Percentiles rank a stretch among this genome's conserved stretches.
Conservation (phyloP, 2,113 vertebrate species). For the Suncus etruscus region DNA sequence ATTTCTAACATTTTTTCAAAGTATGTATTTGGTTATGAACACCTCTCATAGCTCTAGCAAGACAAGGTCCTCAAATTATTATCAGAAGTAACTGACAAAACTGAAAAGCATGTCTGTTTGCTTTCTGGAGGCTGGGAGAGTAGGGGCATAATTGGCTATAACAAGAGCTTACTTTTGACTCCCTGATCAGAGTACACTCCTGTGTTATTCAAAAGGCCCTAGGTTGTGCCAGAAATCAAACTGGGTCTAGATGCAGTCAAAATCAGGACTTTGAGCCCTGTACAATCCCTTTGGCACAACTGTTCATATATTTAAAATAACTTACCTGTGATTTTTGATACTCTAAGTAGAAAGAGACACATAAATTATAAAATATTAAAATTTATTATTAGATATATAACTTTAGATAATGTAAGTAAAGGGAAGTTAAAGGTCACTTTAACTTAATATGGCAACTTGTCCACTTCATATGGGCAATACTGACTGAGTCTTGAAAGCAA, state of each 20-base stretch:
- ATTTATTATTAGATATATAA: not conserved
- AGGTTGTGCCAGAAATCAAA: too few species aligned
- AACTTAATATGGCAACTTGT: too few species aligned
- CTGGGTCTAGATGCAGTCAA: too few species aligned
- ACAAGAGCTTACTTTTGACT: too few species aligned
- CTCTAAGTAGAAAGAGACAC: not conserved
- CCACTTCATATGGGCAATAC: too few species aligned
- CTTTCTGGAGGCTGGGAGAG: too few species aligned
- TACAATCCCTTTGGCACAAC: too few species aligned
- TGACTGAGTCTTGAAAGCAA: not conserved
- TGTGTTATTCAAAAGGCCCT: too few species aligned
- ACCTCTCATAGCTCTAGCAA: not conserved
- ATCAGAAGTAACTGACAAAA: not conserved
- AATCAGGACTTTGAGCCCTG: too few species aligned
- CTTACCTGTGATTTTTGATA: not conserved
- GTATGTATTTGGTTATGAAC: not conserved
- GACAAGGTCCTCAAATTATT: not conserved
- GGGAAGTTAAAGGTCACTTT: not conserved
- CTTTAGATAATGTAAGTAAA: not conserved
- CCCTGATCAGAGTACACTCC: too few species aligned
- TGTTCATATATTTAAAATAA: not conserved
- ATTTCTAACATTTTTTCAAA: not conserved
- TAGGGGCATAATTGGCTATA: too few species aligned
- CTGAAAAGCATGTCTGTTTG: not conserved
- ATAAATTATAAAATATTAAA: not conserved